Conservation (phyloP, 1,140 invertebrate species). For the Neodiprion pinetum region DNA sequence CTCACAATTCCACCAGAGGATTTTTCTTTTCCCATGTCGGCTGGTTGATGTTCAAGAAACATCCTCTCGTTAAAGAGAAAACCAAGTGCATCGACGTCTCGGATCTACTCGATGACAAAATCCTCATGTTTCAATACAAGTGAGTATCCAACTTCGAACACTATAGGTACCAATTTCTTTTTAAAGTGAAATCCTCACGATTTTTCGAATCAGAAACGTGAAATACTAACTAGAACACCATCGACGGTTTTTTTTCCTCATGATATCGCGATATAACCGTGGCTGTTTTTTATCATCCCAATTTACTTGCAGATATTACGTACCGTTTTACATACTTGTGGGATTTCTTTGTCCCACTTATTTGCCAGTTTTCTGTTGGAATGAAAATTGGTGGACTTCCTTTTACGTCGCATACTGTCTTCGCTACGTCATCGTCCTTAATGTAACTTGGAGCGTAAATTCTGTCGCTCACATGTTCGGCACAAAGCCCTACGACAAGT, state of each 20-base stretch:
- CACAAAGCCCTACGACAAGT: constrained; percentile 71
- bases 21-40: constrained; percentile 76
- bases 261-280: no score
- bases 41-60: constrained; percentile 74
- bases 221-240: no score
- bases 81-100: constrained; percentile 69
- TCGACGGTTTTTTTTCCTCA: background rate
- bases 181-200: no score
- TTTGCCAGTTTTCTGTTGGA: constrained; percentile 81
- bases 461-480: constrained; percentile 74
- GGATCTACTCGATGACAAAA: constrained; percentile 70
- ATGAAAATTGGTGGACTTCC: constrained; percentile 74
- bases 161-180: no score
- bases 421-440: constrained; percentile 66
- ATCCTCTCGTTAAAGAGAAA: constrained; percentile 70
- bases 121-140: constrained; percentile 71
- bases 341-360: constrained; percentile 78
- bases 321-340: constrained; percentile 73
- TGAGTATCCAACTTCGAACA: constrained; percentile 34
- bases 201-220: no score
- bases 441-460: constrained; percentile 78
- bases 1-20: constrained; percentile 70
- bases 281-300: background rate
- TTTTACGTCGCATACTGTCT: constrained; percentile 80
- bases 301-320: constrained; percentile 68